Evolutionary conservation across 2,888 invertebrate species (phyloP).

Genomic region (Smittia aterrima): DNA sequence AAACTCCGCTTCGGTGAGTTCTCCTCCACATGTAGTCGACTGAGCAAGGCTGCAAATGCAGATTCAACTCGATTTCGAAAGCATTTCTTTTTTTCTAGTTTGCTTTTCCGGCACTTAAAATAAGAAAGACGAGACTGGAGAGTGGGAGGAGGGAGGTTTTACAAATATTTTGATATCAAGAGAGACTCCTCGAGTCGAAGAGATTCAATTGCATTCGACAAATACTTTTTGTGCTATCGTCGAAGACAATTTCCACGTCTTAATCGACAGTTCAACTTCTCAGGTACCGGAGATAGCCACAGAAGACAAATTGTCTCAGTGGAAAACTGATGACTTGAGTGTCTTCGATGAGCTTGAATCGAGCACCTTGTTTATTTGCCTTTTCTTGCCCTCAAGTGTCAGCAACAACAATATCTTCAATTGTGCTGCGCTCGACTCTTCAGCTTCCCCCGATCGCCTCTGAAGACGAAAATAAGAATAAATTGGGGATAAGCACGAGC

Average conservation of each 20-base stretch:
- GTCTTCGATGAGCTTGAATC: neutral
- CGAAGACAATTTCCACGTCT: neutral
- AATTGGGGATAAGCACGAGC: neutral
- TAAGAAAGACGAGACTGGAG: neutral
- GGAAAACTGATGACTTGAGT: conserved; percentile 35
- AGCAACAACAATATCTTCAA: neutral
- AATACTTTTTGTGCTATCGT: neutral
- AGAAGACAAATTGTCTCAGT: neutral
- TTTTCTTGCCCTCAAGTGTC: conserved; percentile 7
- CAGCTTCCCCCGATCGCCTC: neutral
- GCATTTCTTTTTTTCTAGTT: neutral
- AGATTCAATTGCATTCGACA: conserved; percentile 9
- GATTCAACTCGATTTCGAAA: neutral
- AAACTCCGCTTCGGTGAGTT: too few relatives aligned
- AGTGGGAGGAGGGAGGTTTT: neutral
- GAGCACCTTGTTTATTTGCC: neutral
- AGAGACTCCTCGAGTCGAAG: neutral
- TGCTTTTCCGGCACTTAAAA: neutral
- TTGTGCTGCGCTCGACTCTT: neutral
- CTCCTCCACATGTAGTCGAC: too few relatives aligned
- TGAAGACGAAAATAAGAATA: neutral
- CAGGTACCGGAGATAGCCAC: neutral
- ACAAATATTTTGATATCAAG: neutral
- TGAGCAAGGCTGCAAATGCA: neutral
- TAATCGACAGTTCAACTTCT: conserved; percentile 6